Evolutionary conservation across 1,140 invertebrate species (phyloP).

Genomic region (Lepidurus packardi): DNA sequence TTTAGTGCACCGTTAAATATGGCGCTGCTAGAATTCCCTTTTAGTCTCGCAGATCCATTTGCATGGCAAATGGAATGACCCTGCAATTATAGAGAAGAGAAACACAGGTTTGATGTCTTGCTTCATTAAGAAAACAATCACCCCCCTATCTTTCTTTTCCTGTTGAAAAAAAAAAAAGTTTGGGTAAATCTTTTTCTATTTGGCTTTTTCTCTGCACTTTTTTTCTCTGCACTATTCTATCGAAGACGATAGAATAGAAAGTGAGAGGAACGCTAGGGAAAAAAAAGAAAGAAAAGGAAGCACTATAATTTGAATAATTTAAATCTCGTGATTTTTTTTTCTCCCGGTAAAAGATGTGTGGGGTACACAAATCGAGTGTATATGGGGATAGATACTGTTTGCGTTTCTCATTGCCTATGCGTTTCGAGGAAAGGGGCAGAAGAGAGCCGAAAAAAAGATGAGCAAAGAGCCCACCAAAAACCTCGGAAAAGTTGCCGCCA

Average conservation of each 20-base stretch:
- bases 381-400: background rate
- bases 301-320: too few species aligned
- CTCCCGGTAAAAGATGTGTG: background rate
- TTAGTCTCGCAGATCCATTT: slow-evolving; percentile 12
- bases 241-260: background rate
- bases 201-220: too few species aligned
- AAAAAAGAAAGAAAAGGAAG: background rate
- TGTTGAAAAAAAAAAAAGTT: slow-evolving; percentile 4
- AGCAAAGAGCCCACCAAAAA: background rate
- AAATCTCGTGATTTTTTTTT: background rate
- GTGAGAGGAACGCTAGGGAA: background rate
- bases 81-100: slow-evolving; percentile 14
- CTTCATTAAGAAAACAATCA: slow-evolving; percentile 16
- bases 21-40: background rate
- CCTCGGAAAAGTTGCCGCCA: background rate
- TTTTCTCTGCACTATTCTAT: too few species aligned
- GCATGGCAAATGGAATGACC: slow-evolving; percentile 18
- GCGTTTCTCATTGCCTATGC: background rate
- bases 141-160: background rate
- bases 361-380: background rate
- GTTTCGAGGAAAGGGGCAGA: background rate
- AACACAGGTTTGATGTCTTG: slow-evolving; percentile 21
- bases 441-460: background rate
- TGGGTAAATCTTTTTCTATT: background rate
- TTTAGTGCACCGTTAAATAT: slow-evolving; percentile 22